phyloP scores from a whole-genome alignment of 1,140 invertebrate species.

The Drosophila prosaltans region DNA sequence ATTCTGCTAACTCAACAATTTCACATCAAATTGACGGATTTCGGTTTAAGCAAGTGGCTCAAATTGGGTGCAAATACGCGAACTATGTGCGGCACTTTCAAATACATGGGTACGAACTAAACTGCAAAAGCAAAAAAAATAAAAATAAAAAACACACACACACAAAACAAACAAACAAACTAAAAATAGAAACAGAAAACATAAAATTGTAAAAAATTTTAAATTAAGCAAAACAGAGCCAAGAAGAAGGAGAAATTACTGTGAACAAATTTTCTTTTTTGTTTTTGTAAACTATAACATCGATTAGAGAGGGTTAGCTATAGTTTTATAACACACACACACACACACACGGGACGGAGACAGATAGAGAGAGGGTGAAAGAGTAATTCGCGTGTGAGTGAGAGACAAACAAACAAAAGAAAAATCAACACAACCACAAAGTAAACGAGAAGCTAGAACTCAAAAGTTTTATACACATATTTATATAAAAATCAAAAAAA shows the following conservation, averaged over 20 bases:
- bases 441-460: background rate
- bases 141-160: slow-evolving; percentile 20
- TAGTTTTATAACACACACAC: slow-evolving; percentile 2
- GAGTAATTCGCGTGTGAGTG: slow-evolving; percentile 13
- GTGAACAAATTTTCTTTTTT: slow-evolving; percentile 5
- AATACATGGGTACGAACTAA: slow-evolving; percentile 91
- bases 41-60: slow-evolving; percentile 97
- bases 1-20: slow-evolving; percentile 91
- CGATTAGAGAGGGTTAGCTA: slow-evolving; percentile 17
- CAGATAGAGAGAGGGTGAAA: slow-evolving; percentile 17
- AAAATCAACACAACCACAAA: background rate
- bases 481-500: background rate
- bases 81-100: slow-evolving; percentile 95
- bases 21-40: slow-evolving; percentile 94
- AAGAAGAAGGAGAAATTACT: slow-evolving; percentile 1
- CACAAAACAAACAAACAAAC: slow-evolving; percentile 38
- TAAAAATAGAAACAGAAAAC: slow-evolving; percentile 21
- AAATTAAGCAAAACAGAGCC: slow-evolving; percentile 9
- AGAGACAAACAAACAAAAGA: slow-evolving; percentile 7
- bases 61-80: slow-evolving; percentile 88
- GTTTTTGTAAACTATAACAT: background rate
- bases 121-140: slow-evolving; percentile 5
- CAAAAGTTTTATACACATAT: background rate
- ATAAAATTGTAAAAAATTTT: slow-evolving; percentile 19
- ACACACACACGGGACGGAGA: slow-evolving; percentile 4